phyloP scores from a whole-genome alignment of 2,888 invertebrate genomes.

The Malacosoma neustria region DNA sequence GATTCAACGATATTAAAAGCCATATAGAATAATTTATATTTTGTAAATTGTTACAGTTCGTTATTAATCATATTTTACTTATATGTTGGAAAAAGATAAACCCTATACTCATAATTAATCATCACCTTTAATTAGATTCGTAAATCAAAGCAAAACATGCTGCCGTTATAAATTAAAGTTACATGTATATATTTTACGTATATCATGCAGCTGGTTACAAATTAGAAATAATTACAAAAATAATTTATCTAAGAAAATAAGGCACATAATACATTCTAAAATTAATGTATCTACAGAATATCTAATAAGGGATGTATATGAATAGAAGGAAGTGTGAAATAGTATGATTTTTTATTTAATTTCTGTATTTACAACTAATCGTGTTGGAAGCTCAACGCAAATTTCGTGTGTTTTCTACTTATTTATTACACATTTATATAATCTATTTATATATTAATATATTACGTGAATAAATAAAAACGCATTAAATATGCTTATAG shows the following conservation, averaged over 20 bases:
- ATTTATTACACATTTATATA: constrained; percentile 12
- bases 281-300: neutral
- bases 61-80: too few species aligned
- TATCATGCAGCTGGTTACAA: too few species aligned
- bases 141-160: too few species aligned
- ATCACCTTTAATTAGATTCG: too few species aligned
- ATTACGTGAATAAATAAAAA: constrained; percentile 15
- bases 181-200: too few species aligned
- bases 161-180: too few species aligned
- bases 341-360: constrained; percentile 18
- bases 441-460: constrained; percentile 1
- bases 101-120: too few species aligned
- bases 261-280: constrained; percentile 36
- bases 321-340: constrained; percentile 1
- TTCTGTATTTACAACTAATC: constrained; percentile 73
- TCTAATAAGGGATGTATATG: constrained; percentile 1
- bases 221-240: constrained; percentile 12
- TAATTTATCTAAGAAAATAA: constrained; percentile 39
- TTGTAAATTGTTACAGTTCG: too few species aligned
- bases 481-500: neutral
- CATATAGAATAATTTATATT: too few species aligned
- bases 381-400: constrained; percentile 77
- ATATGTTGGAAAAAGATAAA: too few species aligned
- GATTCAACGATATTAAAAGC: too few species aligned
- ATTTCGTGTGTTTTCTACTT: constrained; percentile 65